These are phyloP conservation scores for Panagrolaimus sp. DNA, from an alignment of 1,140 invertebrate genomes.

Conservation along the genomic window DNA sequence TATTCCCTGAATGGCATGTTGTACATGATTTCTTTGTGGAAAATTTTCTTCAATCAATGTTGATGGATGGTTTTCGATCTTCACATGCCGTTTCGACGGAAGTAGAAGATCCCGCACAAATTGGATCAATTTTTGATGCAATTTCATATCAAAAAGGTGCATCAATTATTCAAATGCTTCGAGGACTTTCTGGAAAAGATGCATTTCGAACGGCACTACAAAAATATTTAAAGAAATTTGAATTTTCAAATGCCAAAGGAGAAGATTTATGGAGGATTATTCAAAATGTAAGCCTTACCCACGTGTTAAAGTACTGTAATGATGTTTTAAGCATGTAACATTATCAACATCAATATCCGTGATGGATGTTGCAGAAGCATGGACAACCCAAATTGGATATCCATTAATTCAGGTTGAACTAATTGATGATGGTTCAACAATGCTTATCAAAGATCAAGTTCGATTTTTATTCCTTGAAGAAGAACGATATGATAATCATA, in stretches of 20 bases:
- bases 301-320: too few species aligned
- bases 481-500: constrained; percentile 26
- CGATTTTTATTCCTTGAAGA: constrained; percentile 42
- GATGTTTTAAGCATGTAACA: constrained; percentile 43
- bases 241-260: constrained; percentile 41
- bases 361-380: constrained; percentile 36
- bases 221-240: constrained; percentile 47
- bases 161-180: constrained; percentile 48
- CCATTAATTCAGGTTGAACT: constrained; percentile 38
- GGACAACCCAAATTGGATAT: constrained; percentile 50
- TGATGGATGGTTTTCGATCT: constrained; percentile 39
- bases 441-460: constrained; percentile 36
- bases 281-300: constrained; percentile 31
- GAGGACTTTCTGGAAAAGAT: constrained; percentile 36
- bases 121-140: constrained; percentile 43
- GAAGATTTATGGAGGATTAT: constrained; percentile 48
- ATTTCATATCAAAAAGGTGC: constrained; percentile 51
- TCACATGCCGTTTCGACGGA: constrained; percentile 46
- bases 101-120: constrained; percentile 42
- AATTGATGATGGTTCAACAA: constrained; percentile 27
- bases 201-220: constrained; percentile 40
- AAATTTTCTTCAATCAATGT: constrained; percentile 35
- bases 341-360: constrained; percentile 30
- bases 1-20: constrained; percentile 51
- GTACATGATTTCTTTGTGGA: constrained; percentile 45